Evolutionary conservation across 2,797 vertebrate species (phyloP).

Genomic region (Notoglanidium macrostoma): DNA sequence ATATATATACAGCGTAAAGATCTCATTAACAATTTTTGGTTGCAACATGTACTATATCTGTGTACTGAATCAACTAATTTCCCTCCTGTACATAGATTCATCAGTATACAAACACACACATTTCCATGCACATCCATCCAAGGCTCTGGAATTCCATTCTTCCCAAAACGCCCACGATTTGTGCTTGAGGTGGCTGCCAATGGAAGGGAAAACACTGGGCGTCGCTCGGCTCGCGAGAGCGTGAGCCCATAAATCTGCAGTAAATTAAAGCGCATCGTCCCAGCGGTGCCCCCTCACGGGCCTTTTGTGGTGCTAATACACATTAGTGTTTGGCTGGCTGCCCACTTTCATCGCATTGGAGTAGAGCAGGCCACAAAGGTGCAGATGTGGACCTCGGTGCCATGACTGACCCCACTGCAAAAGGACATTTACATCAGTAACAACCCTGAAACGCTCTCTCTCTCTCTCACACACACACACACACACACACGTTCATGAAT

Average conservation of each 20-base stretch:
- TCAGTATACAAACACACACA: background rate
- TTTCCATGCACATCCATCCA: background rate
- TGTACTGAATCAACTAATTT: background rate
- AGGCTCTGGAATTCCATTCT: conserved; percentile 60
- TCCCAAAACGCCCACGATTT: conserved; percentile 63
- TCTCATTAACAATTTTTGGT: background rate
- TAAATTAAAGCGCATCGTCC: conserved; percentile 83
- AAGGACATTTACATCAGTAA: conserved; percentile 44
- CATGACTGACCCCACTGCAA: conserved; percentile 66
- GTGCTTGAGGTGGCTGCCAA: conserved; percentile 74
- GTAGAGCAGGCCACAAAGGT: conserved; percentile 76
- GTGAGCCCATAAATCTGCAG: conserved; percentile 85
- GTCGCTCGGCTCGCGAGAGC: conserved; percentile 54
- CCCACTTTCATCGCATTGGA: conserved; percentile 77
- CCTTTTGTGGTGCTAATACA: conserved; percentile 86
- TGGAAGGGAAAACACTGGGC: conserved; percentile 73
- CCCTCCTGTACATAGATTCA: background rate
- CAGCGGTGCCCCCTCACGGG: conserved; percentile 59
- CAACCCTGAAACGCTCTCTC: conserved; percentile 42
- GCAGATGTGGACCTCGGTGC: conserved; percentile 78
- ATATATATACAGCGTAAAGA: background rate
- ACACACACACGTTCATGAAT: background rate
- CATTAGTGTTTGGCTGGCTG: conserved; percentile 81
- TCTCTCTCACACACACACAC: conserved; percentile 17
- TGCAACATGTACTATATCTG: background rate